Percentiles rank a stretch among this genome's conserved stretches.
Evolutionary conservation across 2,797 vertebrate genomes (phyloP).

Genomic region (Catostomus latipinnis): DNA sequence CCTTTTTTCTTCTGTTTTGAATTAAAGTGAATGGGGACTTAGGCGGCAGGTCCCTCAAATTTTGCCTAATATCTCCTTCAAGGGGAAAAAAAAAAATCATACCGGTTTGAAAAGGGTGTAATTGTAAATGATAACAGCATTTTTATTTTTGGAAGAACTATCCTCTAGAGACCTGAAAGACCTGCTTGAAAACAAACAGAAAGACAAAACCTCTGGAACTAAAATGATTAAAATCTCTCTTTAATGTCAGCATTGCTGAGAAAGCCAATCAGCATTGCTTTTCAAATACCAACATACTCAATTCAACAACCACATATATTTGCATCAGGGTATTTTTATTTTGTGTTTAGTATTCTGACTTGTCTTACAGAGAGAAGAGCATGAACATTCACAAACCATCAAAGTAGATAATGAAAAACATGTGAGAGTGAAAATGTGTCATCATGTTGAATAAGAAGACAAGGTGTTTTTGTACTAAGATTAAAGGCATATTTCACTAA

Average conservation of each 20-base stretch:
- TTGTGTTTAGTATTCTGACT: background rate
- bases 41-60: too few relatives aligned
- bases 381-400: background rate
- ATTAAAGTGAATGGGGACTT: too few relatives aligned
- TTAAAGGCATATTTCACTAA: slow-evolving; percentile 38
- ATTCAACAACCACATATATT: background rate
- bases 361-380: background rate
- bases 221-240: background rate
- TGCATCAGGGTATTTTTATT: background rate
- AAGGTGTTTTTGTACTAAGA: slow-evolving; percentile 22
- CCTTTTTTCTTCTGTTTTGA: too few relatives aligned
- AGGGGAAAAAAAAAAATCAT: too few relatives aligned
- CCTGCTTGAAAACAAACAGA: background rate
- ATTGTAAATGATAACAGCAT: too few relatives aligned
- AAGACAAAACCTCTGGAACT: background rate
- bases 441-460: background rate
- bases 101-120: too few relatives aligned
- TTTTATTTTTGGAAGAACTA: too few relatives aligned
- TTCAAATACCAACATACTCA: background rate
- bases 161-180: slow-evolving; percentile 2
- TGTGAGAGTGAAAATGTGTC: background rate
- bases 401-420: background rate
- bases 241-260: background rate
- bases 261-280: background rate
- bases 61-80: too few relatives aligned